Conservation (phyloP, 2,888 invertebrate genomes). For the Epinotia nisella region DNA sequence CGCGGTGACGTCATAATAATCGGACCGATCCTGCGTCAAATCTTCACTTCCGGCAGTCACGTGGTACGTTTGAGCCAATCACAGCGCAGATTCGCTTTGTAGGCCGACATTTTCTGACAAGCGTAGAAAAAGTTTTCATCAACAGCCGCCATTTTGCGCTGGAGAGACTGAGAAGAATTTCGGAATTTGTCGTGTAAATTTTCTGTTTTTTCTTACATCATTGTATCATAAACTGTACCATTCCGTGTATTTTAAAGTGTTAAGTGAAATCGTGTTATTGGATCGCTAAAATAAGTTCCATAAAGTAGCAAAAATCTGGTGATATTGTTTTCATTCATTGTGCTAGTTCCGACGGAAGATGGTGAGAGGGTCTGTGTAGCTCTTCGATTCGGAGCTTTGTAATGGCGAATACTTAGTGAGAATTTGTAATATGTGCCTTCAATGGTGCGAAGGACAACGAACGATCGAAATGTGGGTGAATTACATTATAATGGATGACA, state of each 20-base stretch:
- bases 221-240: slow-evolving; percentile 83
- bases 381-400: slow-evolving; percentile 89
- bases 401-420: slow-evolving; percentile 92
- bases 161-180: slow-evolving; percentile 91
- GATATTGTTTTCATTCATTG: slow-evolving; percentile 89
- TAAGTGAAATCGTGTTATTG: slow-evolving; percentile 82
- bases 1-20: slow-evolving; percentile 80
- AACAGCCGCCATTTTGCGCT: slow-evolving; percentile 98
- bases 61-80: slow-evolving; percentile 79
- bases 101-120: slow-evolving; percentile 92
- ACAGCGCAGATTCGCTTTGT: slow-evolving; percentile 69
- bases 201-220: slow-evolving; percentile 86
- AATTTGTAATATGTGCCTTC: slow-evolving; percentile 90
- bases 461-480: slow-evolving; percentile 88
- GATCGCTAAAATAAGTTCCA: slow-evolving; percentile 78
- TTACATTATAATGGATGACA: slow-evolving; percentile 83
- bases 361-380: slow-evolving; percentile 89
- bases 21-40: slow-evolving; percentile 78
- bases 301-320: slow-evolving; percentile 83
- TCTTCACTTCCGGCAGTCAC: slow-evolving; percentile 81
- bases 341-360: slow-evolving; percentile 89
- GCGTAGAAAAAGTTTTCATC: slow-evolving; percentile 98
- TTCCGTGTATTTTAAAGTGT: slow-evolving; percentile 86
- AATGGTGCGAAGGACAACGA: slow-evolving; percentile 89
- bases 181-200: slow-evolving; percentile 89